A percentile compares a stretch with the other conserved stretches of the same genome.
phyloP scores from a whole-genome alignment of 2,888 invertebrate species.

The Ptilodon capucinus region DNA sequence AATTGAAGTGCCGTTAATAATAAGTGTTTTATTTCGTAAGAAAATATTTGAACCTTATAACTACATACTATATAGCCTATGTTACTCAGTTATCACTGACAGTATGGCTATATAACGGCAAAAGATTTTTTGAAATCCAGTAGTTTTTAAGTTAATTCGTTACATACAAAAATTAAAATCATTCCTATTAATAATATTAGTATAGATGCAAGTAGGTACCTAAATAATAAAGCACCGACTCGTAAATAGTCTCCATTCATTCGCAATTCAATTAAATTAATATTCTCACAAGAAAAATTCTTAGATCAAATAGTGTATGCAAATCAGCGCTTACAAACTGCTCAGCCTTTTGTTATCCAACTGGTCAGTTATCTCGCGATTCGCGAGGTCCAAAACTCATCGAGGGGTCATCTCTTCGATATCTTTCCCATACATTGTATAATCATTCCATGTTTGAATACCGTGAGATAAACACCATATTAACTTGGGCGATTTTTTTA shows the following conservation, averaged over 20 bases:
- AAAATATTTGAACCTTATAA: no score
- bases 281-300: slow-evolving; percentile 47
- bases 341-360: slow-evolving; percentile 52
- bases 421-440: slow-evolving; percentile 61
- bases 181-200: no score
- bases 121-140: no score
- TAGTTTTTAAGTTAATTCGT: no score
- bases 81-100: no score
- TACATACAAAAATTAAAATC: no score
- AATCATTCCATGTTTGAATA: slow-evolving; percentile 62
- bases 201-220: not conserved
- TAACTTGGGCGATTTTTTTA: slow-evolving; percentile 6
- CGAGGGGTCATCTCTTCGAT: slow-evolving; percentile 74
- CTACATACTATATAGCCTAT: no score
- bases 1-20: not conserved
- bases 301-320: slow-evolving; percentile 52
- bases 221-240: not conserved
- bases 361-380: slow-evolving; percentile 72
- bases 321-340: slow-evolving; percentile 55
- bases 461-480: slow-evolving; percentile 66
- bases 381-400: slow-evolving; percentile 61
- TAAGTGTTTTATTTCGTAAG: no score
- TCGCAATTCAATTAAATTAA: slow-evolving; percentile 39
- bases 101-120: no score
- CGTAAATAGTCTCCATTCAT: slow-evolving; percentile 8